Conservation (phyloP, 1,140 invertebrate species). For the Drosophila pseudoobscura region DNA sequence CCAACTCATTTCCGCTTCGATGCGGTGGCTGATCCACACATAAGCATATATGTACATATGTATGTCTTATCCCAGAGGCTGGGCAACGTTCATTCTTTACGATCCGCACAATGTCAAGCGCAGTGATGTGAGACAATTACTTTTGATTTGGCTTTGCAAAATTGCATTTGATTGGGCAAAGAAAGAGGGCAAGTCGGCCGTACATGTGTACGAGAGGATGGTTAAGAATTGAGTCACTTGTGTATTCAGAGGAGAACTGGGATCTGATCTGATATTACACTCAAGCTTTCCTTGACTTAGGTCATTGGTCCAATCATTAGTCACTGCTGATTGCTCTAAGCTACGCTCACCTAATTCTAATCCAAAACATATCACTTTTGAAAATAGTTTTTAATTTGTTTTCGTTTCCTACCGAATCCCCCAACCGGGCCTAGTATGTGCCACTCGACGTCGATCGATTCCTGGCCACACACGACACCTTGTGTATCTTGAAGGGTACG, state of each 20-base stretch:
- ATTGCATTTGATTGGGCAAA: conserved; percentile 30
- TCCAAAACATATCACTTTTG: no score
- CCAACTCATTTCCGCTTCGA: conserved; percentile 64
- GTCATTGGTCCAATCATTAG: no score
- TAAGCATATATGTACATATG: conserved; percentile 1
- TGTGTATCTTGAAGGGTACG: conserved; percentile 42
- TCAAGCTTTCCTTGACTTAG: no score
- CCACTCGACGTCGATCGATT: neutral
- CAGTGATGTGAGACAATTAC: conserved; percentile 75
- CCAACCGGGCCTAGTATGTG: neutral
- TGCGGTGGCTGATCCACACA: conserved; percentile 9
- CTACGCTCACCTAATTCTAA: no score
- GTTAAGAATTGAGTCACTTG: neutral
- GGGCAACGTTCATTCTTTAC: conserved; percentile 18
- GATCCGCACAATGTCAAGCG: conserved; percentile 65
- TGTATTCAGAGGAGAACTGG: neutral
- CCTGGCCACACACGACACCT: conserved; percentile 38
- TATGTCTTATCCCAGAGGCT: neutral
- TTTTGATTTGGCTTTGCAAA: conserved; percentile 59
- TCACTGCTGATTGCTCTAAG: no score
- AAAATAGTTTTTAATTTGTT: no score
- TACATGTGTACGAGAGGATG: neutral
- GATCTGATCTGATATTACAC: neutral
- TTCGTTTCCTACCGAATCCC: no score
- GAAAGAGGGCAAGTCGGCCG: neutral